Base-by-base conservation (phyloP, 2,888 invertebrate genomes). In the Drosophila buzzatii region DNA sequence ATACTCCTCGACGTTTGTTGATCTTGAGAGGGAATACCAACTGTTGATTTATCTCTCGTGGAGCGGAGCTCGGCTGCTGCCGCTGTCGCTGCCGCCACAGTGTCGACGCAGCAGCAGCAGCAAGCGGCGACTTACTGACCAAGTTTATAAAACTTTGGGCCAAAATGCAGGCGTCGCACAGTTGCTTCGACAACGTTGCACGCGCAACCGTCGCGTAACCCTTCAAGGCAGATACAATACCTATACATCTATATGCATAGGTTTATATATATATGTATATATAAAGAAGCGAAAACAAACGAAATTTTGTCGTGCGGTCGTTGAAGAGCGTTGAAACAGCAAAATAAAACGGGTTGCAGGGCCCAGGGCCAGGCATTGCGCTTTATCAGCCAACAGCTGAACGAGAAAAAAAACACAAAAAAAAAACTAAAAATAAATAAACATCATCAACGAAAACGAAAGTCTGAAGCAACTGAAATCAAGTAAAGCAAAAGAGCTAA, bases 111-210 rank as follows among this genome's bases (percentile, higher is more conserved):
- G 66, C 70, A 39, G 37, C 35, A 35, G 35, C 35, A 41, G 41
- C 41, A 41, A 20, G 61, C 71, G 47, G 33, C 79, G 70, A 71
- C 70, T 86, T 71, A 89, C 87, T 81, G 84, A 88, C 86, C 85
- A 85, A 90, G 89, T 89, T 89, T 89, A 89, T 89, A 89, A 91
- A 89, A 90, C 83, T 83, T 87, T 82, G 88, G 79, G 89, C 82
- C 88, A 76, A 82, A 87, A 82, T 87, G 90, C 88, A 88, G 68
- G 86, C 79, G 85, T 72, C 82, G 79, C 85, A 89, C 90, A 87
- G 90, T 87, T 90, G 90, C 68, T 85, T 73, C 85, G 71, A 87
- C 74, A 75, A 75, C 87, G 87, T 85, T 88, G 86, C 89, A 85
- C 83, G 87, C 90, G 87, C 72, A 68, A 70, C 71, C 70, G 67